Evolutionary conservation across 2,888 invertebrate species (phyloP), one percentile per base, ranked within the genome.

Genomic region (Drosophila neotestacea): DNA sequence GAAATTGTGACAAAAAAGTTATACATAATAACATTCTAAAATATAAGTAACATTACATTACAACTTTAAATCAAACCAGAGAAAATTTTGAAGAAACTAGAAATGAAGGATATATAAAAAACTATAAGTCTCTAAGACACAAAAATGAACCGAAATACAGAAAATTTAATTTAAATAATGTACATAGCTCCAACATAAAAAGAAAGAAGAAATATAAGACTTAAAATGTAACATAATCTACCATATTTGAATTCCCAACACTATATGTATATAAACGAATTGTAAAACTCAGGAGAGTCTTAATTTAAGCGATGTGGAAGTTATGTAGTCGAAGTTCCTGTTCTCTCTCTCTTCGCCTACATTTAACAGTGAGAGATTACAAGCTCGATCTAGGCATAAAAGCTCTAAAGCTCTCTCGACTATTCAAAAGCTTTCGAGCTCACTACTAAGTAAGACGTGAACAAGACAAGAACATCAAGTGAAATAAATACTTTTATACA

Each of bases 121-220:
- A 52, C 41, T 59, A 61, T 50, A 55, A 61, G 22, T 50, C 50
- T 51, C 16, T 56, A 56, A 51, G 44, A 51, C 56, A 61, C 51
- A 67, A 67, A 67, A 51, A 55, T 56, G 55, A 61, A 67, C 51
- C 52, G 16, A 62, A 68, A 61, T 62, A 58, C 41, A 52, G 51
- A 41, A 61, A 61, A 56, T 62, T 41, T 36, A 62, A 47, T 62
- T 58, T 48, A 55, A 63, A 55, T 11, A 48, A 59, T 67, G 22
- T 67, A 72, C 55, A 58, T 55, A 63, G 51, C 34, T 56, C 63
- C 30, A 63, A 67, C 38, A 68, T 47, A 52, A 62, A 58, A 62
- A 68, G 48, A 64, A 64, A 59, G 48, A 63, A 22, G 22, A 55
- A 55, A 69, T 64, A 58, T 64, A 16, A 54, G 41, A 50, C 22